phyloP scores from a whole-genome alignment of 2,888 invertebrate species.

The Andrena bucephala region DNA sequence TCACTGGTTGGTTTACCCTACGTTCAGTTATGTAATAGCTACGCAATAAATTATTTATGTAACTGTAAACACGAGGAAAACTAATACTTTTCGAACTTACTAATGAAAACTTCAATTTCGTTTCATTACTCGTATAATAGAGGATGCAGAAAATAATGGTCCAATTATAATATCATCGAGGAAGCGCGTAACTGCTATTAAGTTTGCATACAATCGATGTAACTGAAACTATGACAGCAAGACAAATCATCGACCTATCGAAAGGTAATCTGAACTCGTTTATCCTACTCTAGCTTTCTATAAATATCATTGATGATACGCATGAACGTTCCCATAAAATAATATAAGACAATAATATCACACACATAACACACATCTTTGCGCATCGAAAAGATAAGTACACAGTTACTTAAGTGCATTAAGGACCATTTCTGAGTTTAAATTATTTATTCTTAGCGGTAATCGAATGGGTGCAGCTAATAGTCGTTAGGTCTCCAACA shows the following conservation, averaged over 20 bases:
- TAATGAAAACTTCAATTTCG: constrained; percentile 7
- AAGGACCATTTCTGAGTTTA: constrained; percentile 17
- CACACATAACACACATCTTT: constrained; percentile 24
- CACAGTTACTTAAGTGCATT: constrained; percentile 38
- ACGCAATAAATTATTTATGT: constrained; percentile 29
- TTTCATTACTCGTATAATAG: not conserved
- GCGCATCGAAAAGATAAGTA: not conserved
- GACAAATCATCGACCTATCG: constrained; percentile 25
- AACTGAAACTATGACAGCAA: constrained; percentile 3
- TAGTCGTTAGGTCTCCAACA: constrained; percentile 31
- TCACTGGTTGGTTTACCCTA: too few species aligned
- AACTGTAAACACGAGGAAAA: not conserved
- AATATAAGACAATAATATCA: constrained; percentile 52
- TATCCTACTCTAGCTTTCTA: constrained; percentile 22
- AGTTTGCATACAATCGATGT: constrained; percentile 4
- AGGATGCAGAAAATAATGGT: constrained; percentile 45
- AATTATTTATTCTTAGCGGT: constrained; percentile 52
- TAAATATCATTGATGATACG: constrained; percentile 17
- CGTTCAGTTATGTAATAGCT: constrained; percentile 1
- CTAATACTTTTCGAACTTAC: not conserved
- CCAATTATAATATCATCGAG: constrained; percentile 42
- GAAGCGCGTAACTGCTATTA: constrained; percentile 15
- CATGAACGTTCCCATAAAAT: constrained; percentile 33
- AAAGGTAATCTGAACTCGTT: constrained; percentile 7
- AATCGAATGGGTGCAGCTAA: constrained; percentile 36